Evolutionary conservation across 2,797 vertebrate genomes (phyloP).

Genomic region (Remorina albescens): DNA sequence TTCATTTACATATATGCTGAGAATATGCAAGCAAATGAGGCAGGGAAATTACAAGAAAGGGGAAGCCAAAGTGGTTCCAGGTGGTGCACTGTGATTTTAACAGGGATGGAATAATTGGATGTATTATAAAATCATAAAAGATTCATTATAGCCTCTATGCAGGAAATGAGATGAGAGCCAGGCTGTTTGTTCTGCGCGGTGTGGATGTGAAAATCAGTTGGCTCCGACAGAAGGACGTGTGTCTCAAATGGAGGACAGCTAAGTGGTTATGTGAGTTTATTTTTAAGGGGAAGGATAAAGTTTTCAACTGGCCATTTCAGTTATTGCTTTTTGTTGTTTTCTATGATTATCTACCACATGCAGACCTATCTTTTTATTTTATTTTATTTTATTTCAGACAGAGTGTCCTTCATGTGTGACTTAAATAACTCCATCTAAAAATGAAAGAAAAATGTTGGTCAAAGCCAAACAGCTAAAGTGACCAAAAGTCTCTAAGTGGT

Average conservation of each 20-base stretch:
- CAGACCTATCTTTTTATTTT: neutral
- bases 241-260: constrained; percentile 30
- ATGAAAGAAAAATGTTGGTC: neutral
- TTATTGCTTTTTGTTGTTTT: constrained; percentile 22
- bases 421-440: neutral
- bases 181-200: constrained; percentile 67
- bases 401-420: neutral
- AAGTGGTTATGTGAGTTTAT: constrained; percentile 48
- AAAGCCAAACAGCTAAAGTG: neutral
- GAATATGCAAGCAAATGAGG: constrained; percentile 72
- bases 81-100: constrained; percentile 77
- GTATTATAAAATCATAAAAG: constrained; percentile 83
- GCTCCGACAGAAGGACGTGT: constrained; percentile 27
- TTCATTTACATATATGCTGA: constrained; percentile 72
- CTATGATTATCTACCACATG: no score
- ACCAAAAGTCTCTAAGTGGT: neutral
- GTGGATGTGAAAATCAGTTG: constrained; percentile 64
- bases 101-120: constrained; percentile 77
- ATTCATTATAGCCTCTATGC: constrained; percentile 76
- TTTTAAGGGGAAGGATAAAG: constrained; percentile 23
- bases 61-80: constrained; percentile 79
- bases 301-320: constrained; percentile 3
- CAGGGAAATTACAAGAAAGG: constrained; percentile 72
- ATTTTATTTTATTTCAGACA: neutral
- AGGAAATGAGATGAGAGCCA: constrained; percentile 74